These are phyloP conservation scores for Aleiodes testaceus DNA, from an alignment of 2,888 invertebrate genomes.

Conservation along the genomic window DNA sequence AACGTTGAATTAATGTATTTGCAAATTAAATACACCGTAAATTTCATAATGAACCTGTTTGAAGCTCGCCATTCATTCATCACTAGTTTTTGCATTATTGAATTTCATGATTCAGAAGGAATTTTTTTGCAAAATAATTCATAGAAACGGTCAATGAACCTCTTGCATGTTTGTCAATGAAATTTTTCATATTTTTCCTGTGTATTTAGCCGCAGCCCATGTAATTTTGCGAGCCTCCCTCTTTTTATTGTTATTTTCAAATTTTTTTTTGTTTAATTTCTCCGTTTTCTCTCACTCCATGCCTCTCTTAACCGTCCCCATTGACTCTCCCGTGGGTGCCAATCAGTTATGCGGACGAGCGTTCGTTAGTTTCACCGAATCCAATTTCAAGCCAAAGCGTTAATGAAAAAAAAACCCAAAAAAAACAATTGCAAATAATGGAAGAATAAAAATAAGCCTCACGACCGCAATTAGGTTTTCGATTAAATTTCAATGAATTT, in stretches of 20 bases:
- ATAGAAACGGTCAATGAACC: conserved; percentile 52
- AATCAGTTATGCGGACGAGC: conserved; percentile 56
- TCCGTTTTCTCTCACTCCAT: conserved; percentile 13
- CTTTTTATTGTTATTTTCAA: conserved; percentile 34
- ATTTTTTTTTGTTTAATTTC: conserved; percentile 19
- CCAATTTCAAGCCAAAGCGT: conserved; percentile 51
- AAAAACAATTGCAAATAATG: conserved; percentile 31
- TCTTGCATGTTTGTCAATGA: not conserved
- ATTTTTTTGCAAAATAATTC: too few species aligned
- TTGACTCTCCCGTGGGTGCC: conserved; percentile 43
- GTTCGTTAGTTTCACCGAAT: conserved; percentile 56
- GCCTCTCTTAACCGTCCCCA: not conserved
- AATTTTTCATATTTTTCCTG: too few species aligned
- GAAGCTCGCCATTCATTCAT: too few species aligned
- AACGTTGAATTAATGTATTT: conserved; percentile 2
- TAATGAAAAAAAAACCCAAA: conserved; percentile 44
- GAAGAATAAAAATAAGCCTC: not conserved
- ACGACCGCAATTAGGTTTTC: not conserved
- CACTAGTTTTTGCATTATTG: too few species aligned
- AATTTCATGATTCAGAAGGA: too few species aligned
- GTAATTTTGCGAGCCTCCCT: not conserved
- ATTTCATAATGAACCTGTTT: too few species aligned
- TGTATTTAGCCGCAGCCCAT: too few species aligned
- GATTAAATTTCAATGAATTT: not conserved
- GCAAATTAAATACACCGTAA: too few species aligned